Base-by-base conservation (phyloP, 1,140 invertebrate species). In the Aphis gossypii region DNA sequence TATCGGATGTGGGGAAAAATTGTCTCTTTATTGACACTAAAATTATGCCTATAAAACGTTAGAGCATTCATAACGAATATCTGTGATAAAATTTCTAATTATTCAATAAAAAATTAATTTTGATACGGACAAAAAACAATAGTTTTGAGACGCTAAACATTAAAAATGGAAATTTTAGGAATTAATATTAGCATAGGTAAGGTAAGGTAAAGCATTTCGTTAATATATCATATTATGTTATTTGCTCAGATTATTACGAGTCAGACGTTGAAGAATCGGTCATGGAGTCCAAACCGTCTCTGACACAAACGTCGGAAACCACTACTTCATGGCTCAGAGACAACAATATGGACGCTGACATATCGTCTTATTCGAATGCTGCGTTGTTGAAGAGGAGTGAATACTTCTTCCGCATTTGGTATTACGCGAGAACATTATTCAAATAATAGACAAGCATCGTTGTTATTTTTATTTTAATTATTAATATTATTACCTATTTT, bases 321-420 rank as follows among this genome's bases (percentile, higher is more conserved):
- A 98, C 98, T n/a, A 98, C 98, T 84, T 98, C 98, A 0, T 99
- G 98, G 98, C 96, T 99, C 95, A 96, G 97, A 86, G 98, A 98
- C 94, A 97, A 98, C 94, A 97, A 98, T 94, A 98, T 99, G 97
- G 98, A 99, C 95, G 98, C 98, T 1, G 98, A 98, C 94, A 98
- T 99, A 94, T 96, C 97, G 94, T 97, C 97, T 51, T 99, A 99
- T 95, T 97, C 98, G 2, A 96, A 97, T 94, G 97, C 97, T 82
- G 97, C 97, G 91, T 96, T 99, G 35, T 96, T 98, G 21, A 96
- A 97, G 94, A 96, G 97, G 94, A 98, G 98, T 95, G 98, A 99
- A 96, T 99, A 99, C 96, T 99, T 99, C 97, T 99, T 99, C 97
- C 96, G 97, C 94, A 97, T 99, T 95, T 98, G 97, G 97, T 97